phyloP scores from a whole-genome alignment of 2,888 invertebrate genomes.

The Osedax frankpressi region DNA sequence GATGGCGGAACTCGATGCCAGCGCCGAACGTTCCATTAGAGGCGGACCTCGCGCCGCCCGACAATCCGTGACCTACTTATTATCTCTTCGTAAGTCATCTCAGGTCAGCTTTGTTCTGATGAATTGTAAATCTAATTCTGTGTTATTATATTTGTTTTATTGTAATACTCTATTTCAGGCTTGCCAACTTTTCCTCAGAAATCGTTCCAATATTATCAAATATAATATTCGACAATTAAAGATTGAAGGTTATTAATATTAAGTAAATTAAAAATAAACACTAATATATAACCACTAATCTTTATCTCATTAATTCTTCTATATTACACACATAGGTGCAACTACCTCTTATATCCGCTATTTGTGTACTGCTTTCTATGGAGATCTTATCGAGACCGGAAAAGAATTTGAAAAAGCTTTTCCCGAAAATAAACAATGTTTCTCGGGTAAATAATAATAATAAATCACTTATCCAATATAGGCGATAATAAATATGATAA shows the following conservation, averaged over 20 bases:
- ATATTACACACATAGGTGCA: too few relatives aligned
- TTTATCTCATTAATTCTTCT: background rate
- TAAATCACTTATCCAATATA: too few relatives aligned
- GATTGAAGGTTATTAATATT: constrained; percentile 39
- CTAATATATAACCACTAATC: too few relatives aligned
- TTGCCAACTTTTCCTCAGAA: constrained; percentile 66
- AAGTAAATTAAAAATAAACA: too few relatives aligned
- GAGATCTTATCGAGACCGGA: constrained; percentile 63
- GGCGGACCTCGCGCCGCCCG: constrained; percentile 71
- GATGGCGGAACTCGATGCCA: constrained; percentile 73
- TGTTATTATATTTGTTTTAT: constrained; percentile 9
- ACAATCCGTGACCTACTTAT: constrained; percentile 69
- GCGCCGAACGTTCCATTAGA: constrained; percentile 76
- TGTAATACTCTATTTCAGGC: constrained; percentile 53
- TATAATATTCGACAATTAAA: constrained; percentile 64
- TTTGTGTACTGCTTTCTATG: constrained; percentile 70
- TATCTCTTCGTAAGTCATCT: constrained; percentile 60
- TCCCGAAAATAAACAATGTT: constrained; percentile 61
- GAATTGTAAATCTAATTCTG: background rate
- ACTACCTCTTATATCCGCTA: constrained; percentile 66
- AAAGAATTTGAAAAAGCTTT: constrained; percentile 69
- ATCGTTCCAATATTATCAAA: constrained; percentile 68
- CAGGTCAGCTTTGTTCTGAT: too few relatives aligned
- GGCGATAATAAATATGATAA: too few relatives aligned
- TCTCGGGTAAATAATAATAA: constrained; percentile 57